A percentile compares a stretch with the other conserved stretches of the same genome.
Conservation (phyloP, 2,797 vertebrate species). For the Danio albolineatus region DNA sequence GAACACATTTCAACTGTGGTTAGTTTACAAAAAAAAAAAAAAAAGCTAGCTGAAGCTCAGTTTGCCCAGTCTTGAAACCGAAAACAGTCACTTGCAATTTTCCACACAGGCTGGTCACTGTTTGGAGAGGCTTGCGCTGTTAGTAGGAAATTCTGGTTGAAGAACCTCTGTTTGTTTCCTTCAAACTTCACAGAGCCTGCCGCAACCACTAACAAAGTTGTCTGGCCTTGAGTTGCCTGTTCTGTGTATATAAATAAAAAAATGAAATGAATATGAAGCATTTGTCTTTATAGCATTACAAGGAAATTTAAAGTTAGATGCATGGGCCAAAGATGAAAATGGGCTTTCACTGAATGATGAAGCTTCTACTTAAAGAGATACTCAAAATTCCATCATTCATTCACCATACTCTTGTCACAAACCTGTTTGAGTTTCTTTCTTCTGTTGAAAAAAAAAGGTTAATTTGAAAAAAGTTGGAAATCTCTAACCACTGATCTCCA, state of each 20-base stretch:
- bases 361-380: too few species aligned
- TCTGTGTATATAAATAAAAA: slow-evolving; percentile 77
- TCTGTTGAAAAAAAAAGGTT: too few species aligned
- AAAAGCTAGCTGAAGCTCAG: slow-evolving; percentile 59
- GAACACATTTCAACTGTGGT: background rate
- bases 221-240: slow-evolving; percentile 94
- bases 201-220: slow-evolving; percentile 91
- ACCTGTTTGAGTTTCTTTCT: too few species aligned
- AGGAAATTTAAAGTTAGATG: too few species aligned
- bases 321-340: too few species aligned
- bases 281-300: background rate
- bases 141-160: slow-evolving; percentile 96
- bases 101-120: slow-evolving; percentile 92
- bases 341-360: too few species aligned
- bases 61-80: slow-evolving; percentile 94
- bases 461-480: too few species aligned
- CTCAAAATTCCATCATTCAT: too few species aligned
- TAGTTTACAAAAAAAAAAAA: background rate
- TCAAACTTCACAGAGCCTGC: slow-evolving; percentile 94
- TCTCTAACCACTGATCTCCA: too few species aligned
- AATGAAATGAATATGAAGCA: background rate
- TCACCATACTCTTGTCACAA: too few species aligned
- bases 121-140: slow-evolving; percentile 87
- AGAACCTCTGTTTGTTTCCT: slow-evolving; percentile 92
- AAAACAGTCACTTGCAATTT: slow-evolving; percentile 97